phyloP scores from a whole-genome alignment of 2,113 vertebrate species.

The Lucifuga dentata region DNA sequence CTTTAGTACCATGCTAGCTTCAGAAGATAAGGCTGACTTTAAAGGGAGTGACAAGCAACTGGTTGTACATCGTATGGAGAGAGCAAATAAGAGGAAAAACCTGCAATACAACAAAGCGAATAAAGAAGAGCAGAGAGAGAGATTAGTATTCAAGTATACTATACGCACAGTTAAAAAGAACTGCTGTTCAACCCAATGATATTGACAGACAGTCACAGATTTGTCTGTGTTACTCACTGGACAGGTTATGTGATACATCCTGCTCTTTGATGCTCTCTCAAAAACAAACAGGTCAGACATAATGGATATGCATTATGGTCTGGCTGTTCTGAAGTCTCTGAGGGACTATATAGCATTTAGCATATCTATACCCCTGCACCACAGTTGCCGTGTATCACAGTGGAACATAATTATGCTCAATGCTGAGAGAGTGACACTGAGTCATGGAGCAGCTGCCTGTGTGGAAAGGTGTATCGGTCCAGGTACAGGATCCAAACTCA shows the following conservation, averaged over 20 bases:
- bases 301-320: conserved; percentile 44
- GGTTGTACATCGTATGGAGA: neutral
- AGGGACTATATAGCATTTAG: conserved; percentile 20
- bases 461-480: conserved; percentile 40
- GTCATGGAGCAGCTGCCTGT: neutral
- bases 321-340: conserved; percentile 30
- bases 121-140: neutral
- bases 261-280: conserved; percentile 17
- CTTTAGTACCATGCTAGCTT: conserved; percentile 25
- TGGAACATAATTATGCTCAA: neutral
- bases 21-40: neutral
- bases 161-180: conserved; percentile 16
- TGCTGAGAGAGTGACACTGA: neutral
- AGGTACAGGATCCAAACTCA: neutral
- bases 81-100: neutral
- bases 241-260: conserved; percentile 29
- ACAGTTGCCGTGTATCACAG: conserved; percentile 1
- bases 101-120: neutral
- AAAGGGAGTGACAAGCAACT: neutral
- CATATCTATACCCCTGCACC: conserved; percentile 25
- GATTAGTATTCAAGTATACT: neutral
- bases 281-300: conserved; percentile 59
- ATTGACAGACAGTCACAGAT: conserved; percentile 17
- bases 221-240: conserved; percentile 36
- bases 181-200: neutral